Percentiles rank a stretch among this genome's conserved stretches.
phyloP scores from a whole-genome alignment of 2,888 invertebrate genomes.

The Brachypalpus laphriformis region DNA sequence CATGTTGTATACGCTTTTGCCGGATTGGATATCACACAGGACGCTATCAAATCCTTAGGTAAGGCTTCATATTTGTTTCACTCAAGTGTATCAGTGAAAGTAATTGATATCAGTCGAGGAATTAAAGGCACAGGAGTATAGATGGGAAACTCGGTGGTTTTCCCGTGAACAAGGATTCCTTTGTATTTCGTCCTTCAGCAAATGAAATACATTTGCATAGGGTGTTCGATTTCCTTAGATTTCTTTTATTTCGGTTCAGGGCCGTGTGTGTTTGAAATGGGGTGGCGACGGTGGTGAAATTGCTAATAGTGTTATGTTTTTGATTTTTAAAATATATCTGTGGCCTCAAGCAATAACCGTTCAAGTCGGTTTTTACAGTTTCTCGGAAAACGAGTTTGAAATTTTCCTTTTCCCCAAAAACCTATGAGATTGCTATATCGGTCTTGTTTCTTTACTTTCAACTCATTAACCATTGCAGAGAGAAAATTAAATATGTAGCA shows the following conservation, averaged over 20 bases:
- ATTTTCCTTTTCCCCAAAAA: no score
- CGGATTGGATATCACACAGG: constrained; percentile 87
- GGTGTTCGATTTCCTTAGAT: constrained; percentile 50
- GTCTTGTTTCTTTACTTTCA: no score
- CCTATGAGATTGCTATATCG: no score
- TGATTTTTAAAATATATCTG: constrained; percentile 39
- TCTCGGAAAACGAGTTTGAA: no score
- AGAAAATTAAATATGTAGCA: no score
- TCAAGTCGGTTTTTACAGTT: no score
- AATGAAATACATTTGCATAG: neutral
- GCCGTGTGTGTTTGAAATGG: no score
- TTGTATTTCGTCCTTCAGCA: constrained; percentile 7
- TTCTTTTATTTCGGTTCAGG: neutral
- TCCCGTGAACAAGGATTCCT: constrained; percentile 50
- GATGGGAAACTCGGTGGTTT: constrained; percentile 52
- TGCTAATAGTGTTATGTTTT: constrained; percentile 24
- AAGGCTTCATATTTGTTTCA: constrained; percentile 76
- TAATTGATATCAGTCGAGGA: constrained; percentile 57
- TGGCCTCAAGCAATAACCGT: no score
- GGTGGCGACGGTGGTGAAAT: neutral
- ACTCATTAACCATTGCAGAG: no score
- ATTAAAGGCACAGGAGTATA: neutral
- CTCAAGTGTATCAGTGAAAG: neutral
- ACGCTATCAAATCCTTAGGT: constrained; percentile 89
- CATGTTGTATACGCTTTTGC: constrained; percentile 93